These are phyloP conservation scores for Epizoanthus ramosus DNA, from an alignment of 92 coral and sea anemone genomes.

Conservation along the genomic window DNA sequence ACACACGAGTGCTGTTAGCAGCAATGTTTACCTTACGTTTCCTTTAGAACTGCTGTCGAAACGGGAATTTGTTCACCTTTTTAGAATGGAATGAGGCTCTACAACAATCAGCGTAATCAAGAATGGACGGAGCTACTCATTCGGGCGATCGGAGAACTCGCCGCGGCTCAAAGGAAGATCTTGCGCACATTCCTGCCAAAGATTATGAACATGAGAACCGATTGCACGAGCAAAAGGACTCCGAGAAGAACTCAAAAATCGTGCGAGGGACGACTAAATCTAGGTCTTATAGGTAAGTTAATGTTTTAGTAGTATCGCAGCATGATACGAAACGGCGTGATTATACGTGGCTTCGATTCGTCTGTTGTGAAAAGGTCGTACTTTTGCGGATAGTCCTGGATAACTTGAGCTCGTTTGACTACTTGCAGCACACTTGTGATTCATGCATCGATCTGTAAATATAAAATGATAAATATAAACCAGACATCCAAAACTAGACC, in stretches of 20 bases:
- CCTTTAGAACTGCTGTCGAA: slow-evolving; percentile 11
- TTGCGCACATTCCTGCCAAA: background rate
- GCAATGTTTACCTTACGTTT: slow-evolving; percentile 39
- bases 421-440: background rate
- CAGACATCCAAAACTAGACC: no score
- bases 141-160: slow-evolving; percentile 17
- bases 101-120: background rate
- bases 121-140: slow-evolving; percentile 19
- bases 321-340: slow-evolving; percentile 32
- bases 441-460: no score
- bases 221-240: slow-evolving; percentile 11
- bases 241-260: slow-evolving; percentile 31
- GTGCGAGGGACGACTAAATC: slow-evolving; percentile 37
- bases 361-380: background rate
- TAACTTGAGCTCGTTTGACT: background rate
- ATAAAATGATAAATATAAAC: no score
- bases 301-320: slow-evolving; percentile 37
- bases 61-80: slow-evolving; percentile 11
- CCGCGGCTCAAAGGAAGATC: background rate
- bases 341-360: background rate
- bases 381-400: background rate
- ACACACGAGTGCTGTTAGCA: slow-evolving; percentile 18
- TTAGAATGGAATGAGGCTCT: slow-evolving; percentile 41
- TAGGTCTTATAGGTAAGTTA: slow-evolving; percentile 40
- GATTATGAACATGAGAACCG: slow-evolving; percentile 9